These are phyloP conservation scores for Drosophila algonquin DNA, from an alignment of 2,888 invertebrate species.

Conservation along the genomic window DNA sequence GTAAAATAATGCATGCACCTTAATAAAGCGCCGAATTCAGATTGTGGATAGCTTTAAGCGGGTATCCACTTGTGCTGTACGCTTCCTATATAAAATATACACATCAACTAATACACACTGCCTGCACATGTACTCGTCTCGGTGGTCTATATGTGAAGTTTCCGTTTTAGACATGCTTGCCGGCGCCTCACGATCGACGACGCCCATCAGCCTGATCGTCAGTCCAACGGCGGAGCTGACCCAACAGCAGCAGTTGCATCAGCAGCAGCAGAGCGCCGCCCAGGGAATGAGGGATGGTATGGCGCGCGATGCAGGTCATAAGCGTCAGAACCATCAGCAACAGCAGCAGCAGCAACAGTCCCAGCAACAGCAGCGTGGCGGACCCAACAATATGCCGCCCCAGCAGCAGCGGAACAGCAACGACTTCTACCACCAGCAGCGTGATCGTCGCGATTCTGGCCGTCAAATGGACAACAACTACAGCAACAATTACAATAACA, in stretches of 20 bases:
- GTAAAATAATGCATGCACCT: background rate
- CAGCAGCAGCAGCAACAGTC: constrained; percentile 56
- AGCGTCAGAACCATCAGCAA: constrained; percentile 77
- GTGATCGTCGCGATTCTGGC: constrained; percentile 84
- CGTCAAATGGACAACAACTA: constrained; percentile 80
- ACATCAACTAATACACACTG: constrained; percentile 30
- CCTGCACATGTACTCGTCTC: constrained; percentile 34
- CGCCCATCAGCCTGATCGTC: constrained; percentile 88
- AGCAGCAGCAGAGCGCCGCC: constrained; percentile 69
- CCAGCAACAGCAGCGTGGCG: constrained; percentile 63
- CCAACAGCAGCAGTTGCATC: constrained; percentile 75
- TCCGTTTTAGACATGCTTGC: constrained; percentile 85
- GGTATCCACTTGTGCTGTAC: background rate
- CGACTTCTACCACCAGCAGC: constrained; percentile 75
- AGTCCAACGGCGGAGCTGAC: constrained; percentile 94
- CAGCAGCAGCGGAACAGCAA: constrained; percentile 66
- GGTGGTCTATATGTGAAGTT: constrained; percentile 70
- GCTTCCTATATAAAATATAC: background rate
- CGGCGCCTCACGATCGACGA: constrained; percentile 90
- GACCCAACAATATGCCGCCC: constrained; percentile 57
- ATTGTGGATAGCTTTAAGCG: background rate
- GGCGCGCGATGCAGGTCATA: constrained; percentile 82
- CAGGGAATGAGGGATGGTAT: constrained; percentile 79
- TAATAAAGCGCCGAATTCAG: background rate
- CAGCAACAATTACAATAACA: constrained; percentile 80